A percentile compares a stretch with the other conserved stretches of the same genome.
These are phyloP conservation scores for Toxotes lorentzi DNA, from an alignment of 2,797 vertebrate species.

Conservation along the genomic window DNA sequence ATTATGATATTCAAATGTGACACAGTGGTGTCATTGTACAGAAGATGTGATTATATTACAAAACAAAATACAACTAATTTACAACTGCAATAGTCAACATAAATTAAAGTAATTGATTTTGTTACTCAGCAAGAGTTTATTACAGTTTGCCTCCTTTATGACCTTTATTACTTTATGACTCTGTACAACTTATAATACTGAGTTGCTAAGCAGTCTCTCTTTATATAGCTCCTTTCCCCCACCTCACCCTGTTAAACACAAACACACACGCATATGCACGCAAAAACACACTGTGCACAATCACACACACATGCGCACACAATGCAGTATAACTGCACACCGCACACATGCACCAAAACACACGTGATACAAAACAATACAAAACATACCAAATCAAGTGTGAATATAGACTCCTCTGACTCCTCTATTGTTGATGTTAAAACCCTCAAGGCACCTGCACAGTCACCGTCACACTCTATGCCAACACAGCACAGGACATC, in stretches of 20 bases:
- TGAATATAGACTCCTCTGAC: background rate
- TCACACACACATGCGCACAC: conserved; percentile 5
- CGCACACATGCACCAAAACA: conserved; percentile 14
- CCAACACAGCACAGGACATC: background rate
- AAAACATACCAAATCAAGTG: background rate
- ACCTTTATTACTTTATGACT: conserved; percentile 19
- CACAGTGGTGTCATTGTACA: background rate
- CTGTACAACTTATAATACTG: conserved; percentile 10
- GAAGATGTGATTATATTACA: background rate
- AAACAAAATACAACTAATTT: conserved; percentile 6
- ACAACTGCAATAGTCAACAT: background rate
- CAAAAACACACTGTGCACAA: conserved; percentile 8
- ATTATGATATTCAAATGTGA: conserved; percentile 1
- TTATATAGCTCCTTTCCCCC: background rate
- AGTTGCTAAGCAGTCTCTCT: conserved; percentile 26
- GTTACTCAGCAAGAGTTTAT: background rate
- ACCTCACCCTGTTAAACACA: background rate
- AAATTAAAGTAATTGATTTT: background rate
- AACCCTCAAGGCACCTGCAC: conserved; percentile 13
- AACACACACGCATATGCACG: background rate
- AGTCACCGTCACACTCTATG: conserved; percentile 36
- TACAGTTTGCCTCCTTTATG: conserved; percentile 4
- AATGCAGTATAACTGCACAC: background rate
- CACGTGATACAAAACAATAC: background rate
- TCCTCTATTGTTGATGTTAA: conserved; percentile 12